Base-by-base conservation (phyloP, 2,888 invertebrate species). In the Timandra comae region DNA sequence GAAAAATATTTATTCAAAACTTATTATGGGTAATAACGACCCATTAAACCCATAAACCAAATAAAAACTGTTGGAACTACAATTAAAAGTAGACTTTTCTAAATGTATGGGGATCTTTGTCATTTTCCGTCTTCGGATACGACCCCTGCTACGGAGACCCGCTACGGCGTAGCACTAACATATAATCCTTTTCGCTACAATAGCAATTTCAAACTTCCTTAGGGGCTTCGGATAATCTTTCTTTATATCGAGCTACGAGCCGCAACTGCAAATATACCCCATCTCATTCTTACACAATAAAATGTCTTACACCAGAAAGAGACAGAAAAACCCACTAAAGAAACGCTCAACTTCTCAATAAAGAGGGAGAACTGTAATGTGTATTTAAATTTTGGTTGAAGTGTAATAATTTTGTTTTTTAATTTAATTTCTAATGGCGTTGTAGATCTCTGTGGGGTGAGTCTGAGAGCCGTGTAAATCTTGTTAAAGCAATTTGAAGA, bases 101-200 rank as follows among this genome's bases (percentile, higher is more conserved):
- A 16, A 16, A 16, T 16, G 16, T 16, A 16, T 16, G 6, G 16
- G 16, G 16, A 16, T 16, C 16, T 16, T 16, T 16, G 16, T 25
- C 23, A 58, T 60, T 56, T 55, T 59, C 60, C 57, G 65, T 63
- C 63, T 63, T 60, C 59, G 43, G 62, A 70, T 75, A 66, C 66
- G 64, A 56, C 51, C 62, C 66, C 67, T 63, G 51, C 56, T 52
- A 42, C 63, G 76, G 72, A 79, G 77, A 68, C 62, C 60, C 67
- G 62, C 80, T 82, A 82, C 84, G 77, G 53, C 80, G 85, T 80
- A 81, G 81, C 76, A 80, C 78, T 79, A 82, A 80, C 86, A 75
- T 86, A 86, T 86, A 87, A 87, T 86, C 86, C 86, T 85, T 85
- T 86, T 86, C 80, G 85, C 84, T 86, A 86, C 85, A 86, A 87